Conservation (phyloP, 30 jellyfish, hydroid and myxozoan species). For the Pseudorhiza aurosa region DNA sequence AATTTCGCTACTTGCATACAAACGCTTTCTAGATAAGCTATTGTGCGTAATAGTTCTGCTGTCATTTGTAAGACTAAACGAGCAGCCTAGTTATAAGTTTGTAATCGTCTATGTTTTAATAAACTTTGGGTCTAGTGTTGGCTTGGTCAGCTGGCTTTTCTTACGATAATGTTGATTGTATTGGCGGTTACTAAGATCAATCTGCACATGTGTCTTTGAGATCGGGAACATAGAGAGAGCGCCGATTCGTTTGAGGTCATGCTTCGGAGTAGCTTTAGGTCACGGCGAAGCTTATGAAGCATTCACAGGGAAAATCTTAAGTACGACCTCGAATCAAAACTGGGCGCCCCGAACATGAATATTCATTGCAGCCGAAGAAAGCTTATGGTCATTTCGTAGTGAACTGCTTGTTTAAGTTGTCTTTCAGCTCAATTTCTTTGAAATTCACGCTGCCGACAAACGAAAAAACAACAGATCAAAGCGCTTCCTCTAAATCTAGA, state of each 20-base stretch:
- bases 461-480: conserved; percentile 42
- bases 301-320: conserved; percentile 21
- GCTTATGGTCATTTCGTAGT: conserved; percentile 44
- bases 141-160: conserved; percentile 59
- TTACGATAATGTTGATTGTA: conserved; percentile 50
- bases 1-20: conserved; percentile 44
- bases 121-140: conserved; percentile 36
- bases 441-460: conserved; percentile 45
- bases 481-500: conserved; percentile 46
- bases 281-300: conserved; percentile 30
- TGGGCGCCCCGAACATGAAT: conserved; percentile 63
- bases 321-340: conserved; percentile 27
- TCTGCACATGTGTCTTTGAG: conserved; percentile 58
- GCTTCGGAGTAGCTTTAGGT: conserved; percentile 41
- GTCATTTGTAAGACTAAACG: conserved; percentile 27
- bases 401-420: conserved; percentile 49
- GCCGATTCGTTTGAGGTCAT: conserved; percentile 71
- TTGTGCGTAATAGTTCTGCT: conserved; percentile 3
- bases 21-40: conserved; percentile 40
- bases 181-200: conserved; percentile 51
- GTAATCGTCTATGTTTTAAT: conserved; percentile 34
- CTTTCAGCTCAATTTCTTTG: conserved; percentile 44
- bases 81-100: conserved; percentile 31
- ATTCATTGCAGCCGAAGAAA: conserved; percentile 28
- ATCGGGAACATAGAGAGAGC: conserved; percentile 25